phyloP scores from a whole-genome alignment of 2,797 vertebrate genomes.

The Crenuchus spilurus region DNA sequence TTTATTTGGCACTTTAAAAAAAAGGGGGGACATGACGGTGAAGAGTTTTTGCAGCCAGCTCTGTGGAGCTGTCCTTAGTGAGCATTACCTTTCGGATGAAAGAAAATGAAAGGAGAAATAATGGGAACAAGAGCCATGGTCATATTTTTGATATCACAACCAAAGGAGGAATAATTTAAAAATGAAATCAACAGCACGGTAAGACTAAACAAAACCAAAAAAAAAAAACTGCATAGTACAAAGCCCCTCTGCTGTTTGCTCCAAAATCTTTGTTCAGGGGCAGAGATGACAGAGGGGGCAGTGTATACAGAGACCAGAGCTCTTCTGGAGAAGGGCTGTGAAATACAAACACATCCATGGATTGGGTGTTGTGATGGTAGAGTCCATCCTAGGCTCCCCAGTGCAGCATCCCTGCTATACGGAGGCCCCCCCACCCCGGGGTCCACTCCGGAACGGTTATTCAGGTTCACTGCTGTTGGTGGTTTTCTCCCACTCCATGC shows the following conservation, averaged over 20 bases:
- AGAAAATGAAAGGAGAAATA: conserved; percentile 58
- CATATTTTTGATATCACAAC: conserved; percentile 71
- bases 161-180: conserved; percentile 78
- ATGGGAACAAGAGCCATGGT: conserved; percentile 70
- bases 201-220: conserved; percentile 68
- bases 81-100: conserved; percentile 43
- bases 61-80: conserved; percentile 62
- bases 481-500: conserved; percentile 95
- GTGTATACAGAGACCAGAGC: conserved; percentile 68
- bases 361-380: background rate
- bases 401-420: background rate
- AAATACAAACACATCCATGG: conserved; percentile 38
- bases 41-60: conserved; percentile 59
- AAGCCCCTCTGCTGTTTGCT: conserved; percentile 62
- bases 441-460: conserved; percentile 68
- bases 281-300: conserved; percentile 66
- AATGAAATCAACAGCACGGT: conserved; percentile 69
- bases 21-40: conserved; percentile 62
- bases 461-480: conserved; percentile 97
- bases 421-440: background rate
- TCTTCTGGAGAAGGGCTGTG: conserved; percentile 61
- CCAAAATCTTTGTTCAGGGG: conserved; percentile 59
- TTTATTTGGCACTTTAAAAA: conserved; percentile 80
- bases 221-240: conserved; percentile 85
- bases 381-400: background rate